Percentiles rank a stretch among this genome's conserved stretches.
These are phyloP conservation scores for Mungos mungo DNA, from an alignment of 2,113 vertebrate genomes.

Conservation along the genomic window DNA sequence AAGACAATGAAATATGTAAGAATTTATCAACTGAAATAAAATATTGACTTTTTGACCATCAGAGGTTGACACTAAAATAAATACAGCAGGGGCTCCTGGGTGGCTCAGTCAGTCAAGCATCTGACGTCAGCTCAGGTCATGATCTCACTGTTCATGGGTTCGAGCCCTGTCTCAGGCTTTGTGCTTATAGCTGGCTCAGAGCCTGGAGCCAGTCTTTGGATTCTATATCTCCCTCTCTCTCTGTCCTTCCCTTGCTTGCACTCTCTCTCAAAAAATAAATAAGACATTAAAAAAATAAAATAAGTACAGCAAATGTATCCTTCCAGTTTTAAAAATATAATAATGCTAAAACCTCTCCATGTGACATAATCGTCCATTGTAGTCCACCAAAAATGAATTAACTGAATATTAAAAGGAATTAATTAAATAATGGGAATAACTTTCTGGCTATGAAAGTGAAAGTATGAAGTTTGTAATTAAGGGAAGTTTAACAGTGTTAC, in stretches of 20 bases:
- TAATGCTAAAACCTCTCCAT: background rate
- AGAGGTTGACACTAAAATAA: background rate
- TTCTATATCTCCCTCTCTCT: no score
- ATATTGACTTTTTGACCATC: background rate
- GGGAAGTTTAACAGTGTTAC: background rate
- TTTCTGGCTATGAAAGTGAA: background rate
- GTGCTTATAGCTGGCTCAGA: no score
- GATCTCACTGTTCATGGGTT: no score
- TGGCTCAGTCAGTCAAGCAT: no score
- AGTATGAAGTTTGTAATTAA: background rate
- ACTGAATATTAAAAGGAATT: background rate
- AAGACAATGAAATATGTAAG: background rate
- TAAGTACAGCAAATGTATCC: background rate
- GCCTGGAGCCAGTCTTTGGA: no score
- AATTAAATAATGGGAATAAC: constrained; percentile 2
- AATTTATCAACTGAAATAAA: background rate
- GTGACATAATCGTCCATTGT: background rate
- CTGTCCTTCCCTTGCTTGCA: no score
- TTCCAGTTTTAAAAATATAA: background rate
- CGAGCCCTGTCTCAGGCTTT: no score
- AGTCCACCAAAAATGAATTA: background rate
- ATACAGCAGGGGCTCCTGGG: background rate
- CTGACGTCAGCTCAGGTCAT: no score
- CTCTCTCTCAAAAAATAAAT: no score
- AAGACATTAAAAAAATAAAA: background rate